Evolutionary conservation across 2,797 vertebrate species (phyloP).

Genomic region (Halcyon badia): DNA sequence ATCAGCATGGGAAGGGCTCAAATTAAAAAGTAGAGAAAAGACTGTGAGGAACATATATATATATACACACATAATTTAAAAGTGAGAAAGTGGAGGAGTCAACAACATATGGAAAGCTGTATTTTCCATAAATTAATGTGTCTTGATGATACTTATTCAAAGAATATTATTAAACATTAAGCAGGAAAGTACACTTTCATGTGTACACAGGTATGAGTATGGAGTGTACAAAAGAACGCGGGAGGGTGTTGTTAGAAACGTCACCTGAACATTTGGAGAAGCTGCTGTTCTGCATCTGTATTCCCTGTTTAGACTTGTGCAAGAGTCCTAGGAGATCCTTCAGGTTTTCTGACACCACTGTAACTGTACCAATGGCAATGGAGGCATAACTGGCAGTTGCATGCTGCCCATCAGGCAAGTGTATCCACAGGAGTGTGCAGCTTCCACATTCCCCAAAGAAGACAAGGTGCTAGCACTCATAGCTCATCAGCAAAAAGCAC

Average conservation of each 20-base stretch:
- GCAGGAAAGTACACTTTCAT: neutral
- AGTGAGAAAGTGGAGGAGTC: neutral
- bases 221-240: neutral
- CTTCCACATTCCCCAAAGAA: neutral
- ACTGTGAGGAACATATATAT: neutral
- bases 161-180: neutral
- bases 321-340: neutral
- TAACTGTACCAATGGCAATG: neutral
- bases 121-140: neutral
- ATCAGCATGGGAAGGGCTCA: neutral
- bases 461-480: neutral
- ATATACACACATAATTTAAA: neutral
- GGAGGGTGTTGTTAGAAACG: neutral
- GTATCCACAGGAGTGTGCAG: neutral
- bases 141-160: neutral
- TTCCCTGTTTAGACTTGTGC: neutral
- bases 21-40: conserved; percentile 2
- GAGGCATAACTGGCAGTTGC: neutral
- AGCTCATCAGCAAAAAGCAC: neutral
- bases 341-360: neutral
- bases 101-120: neutral
- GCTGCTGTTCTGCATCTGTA: neutral
- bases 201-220: neutral
- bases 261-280: neutral
- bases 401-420: rapidly evolving